Evolutionary conservation across 1,140 invertebrate species (phyloP), one percentile per base, ranked within the genome.

Genomic region (Mactra quadrangularis): DNA sequence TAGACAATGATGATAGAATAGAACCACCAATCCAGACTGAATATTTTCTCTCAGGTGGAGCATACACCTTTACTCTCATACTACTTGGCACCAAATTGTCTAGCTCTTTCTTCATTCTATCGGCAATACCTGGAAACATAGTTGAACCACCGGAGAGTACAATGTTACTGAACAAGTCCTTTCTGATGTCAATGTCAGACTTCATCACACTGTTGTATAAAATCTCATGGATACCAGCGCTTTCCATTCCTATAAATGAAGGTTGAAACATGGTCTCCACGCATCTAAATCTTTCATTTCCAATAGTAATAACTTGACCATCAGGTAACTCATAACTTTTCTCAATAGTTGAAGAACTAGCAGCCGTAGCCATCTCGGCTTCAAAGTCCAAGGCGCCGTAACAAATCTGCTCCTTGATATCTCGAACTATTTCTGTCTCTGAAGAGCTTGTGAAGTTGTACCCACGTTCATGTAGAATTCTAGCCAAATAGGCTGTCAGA

Each of bases 401-500:
- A 87, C 93, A 94, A 25, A 94, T 82, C 83, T 94, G 94, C 82
- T 70, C 66, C 25, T 70, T 70, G n/a, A 70, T 70, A 29, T 47
- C 66, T 3, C 41, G 13, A 9, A 70, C 33, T 31, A 70, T 70
- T 70, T 70, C 41, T 29, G 19, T 45, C 59, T 88, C 87, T 38
- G 85, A 88, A 27, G 94, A 98, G 93, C 97, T 98, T 25, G 97
- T 98, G 95, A 98, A 98, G 25, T 96, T 97, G 95, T 98, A 98
- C 87, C 97, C 98, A 92, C 97, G 98, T 94, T 98, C 97, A 87
- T 97, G 98, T 87, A 98, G 95, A 94, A 98, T 86, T 94, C 97
- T 98, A 96, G 97, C 97, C 92, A 98, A 95, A 95, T 98, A 98
- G 94, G 98, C 97, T 87, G 98, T 99, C 90, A 98, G 94, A 93